Base-by-base conservation (phyloP, 2,888 invertebrate genomes). In the Bimastos eiseni region DNA sequence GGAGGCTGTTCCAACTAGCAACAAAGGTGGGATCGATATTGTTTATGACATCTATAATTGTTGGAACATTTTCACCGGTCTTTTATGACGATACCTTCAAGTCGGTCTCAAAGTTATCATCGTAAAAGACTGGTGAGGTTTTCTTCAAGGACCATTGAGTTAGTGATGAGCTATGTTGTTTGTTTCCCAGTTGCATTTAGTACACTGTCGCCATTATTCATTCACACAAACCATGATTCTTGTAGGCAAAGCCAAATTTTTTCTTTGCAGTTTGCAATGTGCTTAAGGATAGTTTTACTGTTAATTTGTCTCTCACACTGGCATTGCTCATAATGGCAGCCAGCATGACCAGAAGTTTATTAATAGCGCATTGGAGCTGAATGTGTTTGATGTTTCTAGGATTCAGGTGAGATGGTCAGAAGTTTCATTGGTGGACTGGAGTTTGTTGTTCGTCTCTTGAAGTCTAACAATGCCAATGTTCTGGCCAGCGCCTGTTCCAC, bases 351-450 rank as follows among this genome's bases (percentile, higher is more conserved):
- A 49, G 33, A 17, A 17, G 19, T 21, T 49, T 49, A 19, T 86
- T 33, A 8, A 34, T 21, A n/a, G 37, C 49, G 34, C 38, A 41
- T 17, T 17, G 41, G 33, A 8, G 33, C 17, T 36, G 36, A n/a
- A 19, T n/a, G 33, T 41, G 33, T 70, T n/a, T n/a, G n/a, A 70
- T 49, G 49, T 19, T 41, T 93, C 37, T 94, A 96, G 94, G 98
- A 98, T 95, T 98, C 98, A 0, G 98, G 98, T 0, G 98, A 98
- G 95, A 97, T 98, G 96, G 98, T 98, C 30, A 96, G 98, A 84
- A 98, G 98, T 92, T 97, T 98, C 94, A 98, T 98, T 0, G 98
- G 98, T 0, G 98, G 98, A 88, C 96, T 98, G 93, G 98, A 98
- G 94, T 95, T 98, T 89, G 97, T 98, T 0, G 98, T 98, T 15